These are phyloP conservation scores for Bugula neritina DNA, from an alignment of 2,888 invertebrate species.

Conservation along the genomic window DNA sequence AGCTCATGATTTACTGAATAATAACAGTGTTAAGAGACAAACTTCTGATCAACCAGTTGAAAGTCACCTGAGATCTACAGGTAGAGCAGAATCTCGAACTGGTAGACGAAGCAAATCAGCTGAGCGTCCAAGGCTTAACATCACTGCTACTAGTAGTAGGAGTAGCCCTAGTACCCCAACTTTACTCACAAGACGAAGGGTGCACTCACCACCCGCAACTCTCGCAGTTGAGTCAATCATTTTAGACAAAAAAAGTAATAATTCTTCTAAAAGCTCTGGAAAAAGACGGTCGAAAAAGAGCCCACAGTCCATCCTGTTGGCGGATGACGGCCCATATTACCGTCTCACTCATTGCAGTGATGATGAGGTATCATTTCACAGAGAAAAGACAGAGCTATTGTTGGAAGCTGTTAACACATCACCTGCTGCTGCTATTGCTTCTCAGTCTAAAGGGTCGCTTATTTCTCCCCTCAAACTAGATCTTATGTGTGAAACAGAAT, in stretches of 20 bases:
- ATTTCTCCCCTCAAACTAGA: constrained; percentile 33
- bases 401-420: background rate
- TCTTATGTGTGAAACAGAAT: constrained; percentile 34
- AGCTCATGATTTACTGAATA: no score
- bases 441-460: background rate
- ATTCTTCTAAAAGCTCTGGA: background rate
- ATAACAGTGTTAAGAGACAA: no score
- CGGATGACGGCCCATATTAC: background rate
- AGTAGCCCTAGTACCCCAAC: background rate
- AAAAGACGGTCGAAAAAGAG: background rate
- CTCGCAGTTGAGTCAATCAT: background rate
- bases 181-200: background rate
- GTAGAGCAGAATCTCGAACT: background rate
- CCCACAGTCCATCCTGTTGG: background rate
- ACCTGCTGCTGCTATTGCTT: background rate
- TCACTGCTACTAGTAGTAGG: background rate
- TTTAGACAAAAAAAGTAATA: background rate
- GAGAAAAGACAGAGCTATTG: background rate
- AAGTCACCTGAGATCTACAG: no score
- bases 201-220: background rate
- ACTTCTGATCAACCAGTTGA: no score
- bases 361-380: background rate
- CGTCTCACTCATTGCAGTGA: background rate
- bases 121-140: background rate
- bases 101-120: background rate